Base-by-base conservation (phyloP, 2,888 invertebrate species). In the Drosophila pseudotalamancana region DNA sequence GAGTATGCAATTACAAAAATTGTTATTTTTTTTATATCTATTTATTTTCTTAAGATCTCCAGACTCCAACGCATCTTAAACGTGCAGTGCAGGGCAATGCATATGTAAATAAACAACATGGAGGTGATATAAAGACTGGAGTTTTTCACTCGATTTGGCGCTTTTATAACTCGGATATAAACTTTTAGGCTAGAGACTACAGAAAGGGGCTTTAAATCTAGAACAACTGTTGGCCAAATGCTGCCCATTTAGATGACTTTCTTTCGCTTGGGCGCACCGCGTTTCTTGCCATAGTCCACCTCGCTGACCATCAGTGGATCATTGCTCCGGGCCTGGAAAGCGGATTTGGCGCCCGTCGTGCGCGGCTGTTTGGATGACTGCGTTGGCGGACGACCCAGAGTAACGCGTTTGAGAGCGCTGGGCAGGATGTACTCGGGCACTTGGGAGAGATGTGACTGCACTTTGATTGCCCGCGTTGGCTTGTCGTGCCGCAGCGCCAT, bases 401-500 rank as follows among this genome's bases (percentile, higher is more conserved):
- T 93, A 14, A 95, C 92, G 64, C 93, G 93, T 88, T 96, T 95
- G 43, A 97, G 90, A 0, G 96, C 94, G 1, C 94, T 93, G 0
- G 97, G 97, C 0, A 98, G 93, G 74, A 97, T 94, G 89, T 99
- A 99, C 50, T 98, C 98, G 0, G 99, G 99, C 0, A 99, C 96
- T 90, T 98, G 95, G 21, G 96, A 94, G 66, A 99, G 91, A 91
- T 98, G 98, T 1, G 94, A 93, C 89, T 97, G 97, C 6, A 95
- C 92, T 89, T 95, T 94, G 0, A 98, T 96, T 0, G 96, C 96
- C 83, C 97, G 97, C 14, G 98, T 91, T 0, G 96, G 95, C 90
- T 96, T 96, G 88, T 97, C 97, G 67, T 98, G 95, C 5, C 97
- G 92, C 40, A 99, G 91, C 0, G 97, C 95, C 77, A 96, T 95